Evolutionary conservation across 2,113 vertebrate species (phyloP), one percentile per base, ranked within the genome.

Genomic region (Pteropus alecto): DNA sequence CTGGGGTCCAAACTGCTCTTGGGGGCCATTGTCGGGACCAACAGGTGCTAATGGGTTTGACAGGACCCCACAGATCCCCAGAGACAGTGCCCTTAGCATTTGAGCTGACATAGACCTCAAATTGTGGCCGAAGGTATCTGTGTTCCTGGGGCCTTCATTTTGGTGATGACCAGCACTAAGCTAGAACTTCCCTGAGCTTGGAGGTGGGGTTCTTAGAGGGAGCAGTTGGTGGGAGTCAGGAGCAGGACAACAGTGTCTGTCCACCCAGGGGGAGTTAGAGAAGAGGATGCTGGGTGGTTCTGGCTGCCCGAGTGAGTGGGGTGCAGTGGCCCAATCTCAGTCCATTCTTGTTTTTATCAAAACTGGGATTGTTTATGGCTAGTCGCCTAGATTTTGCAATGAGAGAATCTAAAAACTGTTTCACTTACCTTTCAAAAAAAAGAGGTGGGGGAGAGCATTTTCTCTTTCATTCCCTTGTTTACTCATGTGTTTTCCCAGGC

Each of bases 341-440:
- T 41, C 43, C 41, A 56, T 70, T 89, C 11, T 33, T 91, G 82
- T 65, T 56, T 73, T 93, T 94, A 94, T 78, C 82, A 65, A 95
- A 63, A 54, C 12, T 78, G 73, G 24, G n/a, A 76, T 65, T 63
- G 18, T n/a, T 86, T 70, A 18, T 87, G 35, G 33, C 38, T 46
- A 26, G 71, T 84, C 65, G n/a, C 41, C 71, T 87, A 65, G 28
- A 81, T 85, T 95, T 95, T 81, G 26, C 85, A 73, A 18, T 61
- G 60, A 90, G 79, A 63, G 48, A 96, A 56, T 93, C 78, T 90
- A 79, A 56, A 84, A 95, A 71, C 30, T 33, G 0, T 94, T 87
- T 93, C 11, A 91, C n/a, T 65, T 94, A 5, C 6, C 74, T 30
- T 95, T 93, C 43, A 93, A 26, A 93, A 68, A 85, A 26, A 7